Conservation (phyloP, 1,140 invertebrate genomes). For the Drosophila pseudoananassae region DNA sequence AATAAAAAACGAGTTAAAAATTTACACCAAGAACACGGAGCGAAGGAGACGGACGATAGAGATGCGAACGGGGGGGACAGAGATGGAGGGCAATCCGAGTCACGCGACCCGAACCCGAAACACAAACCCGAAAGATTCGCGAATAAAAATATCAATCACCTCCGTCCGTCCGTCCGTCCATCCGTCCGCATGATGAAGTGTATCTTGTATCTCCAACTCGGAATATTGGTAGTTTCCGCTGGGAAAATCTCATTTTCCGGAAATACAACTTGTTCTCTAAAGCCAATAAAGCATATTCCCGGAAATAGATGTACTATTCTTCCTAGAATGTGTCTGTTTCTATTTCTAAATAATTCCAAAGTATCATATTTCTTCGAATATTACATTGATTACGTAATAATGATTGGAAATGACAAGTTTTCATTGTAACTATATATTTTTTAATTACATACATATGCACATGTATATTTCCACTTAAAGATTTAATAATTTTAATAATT, state of each 20-base stretch:
- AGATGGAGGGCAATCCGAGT: constrained; percentile 48
- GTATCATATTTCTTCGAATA: no score
- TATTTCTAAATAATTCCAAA: no score
- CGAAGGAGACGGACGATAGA: constrained; percentile 1
- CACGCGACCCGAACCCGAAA: constrained; percentile 33
- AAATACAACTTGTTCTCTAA: neutral
- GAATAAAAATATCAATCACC: constrained; percentile 28
- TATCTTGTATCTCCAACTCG: neutral
- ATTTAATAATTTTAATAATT: neutral
- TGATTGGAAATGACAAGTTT: no score
- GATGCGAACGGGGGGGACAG: constrained; percentile 1
- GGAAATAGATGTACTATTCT: no score
- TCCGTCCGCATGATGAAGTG: neutral
- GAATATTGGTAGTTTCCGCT: neutral
- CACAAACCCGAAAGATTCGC: constrained; percentile 23
- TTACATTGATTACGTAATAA: no score
- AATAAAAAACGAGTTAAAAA: constrained; percentile 60
- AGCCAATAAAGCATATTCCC: no score
- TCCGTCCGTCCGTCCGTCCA: no score
- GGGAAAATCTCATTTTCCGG: constrained; percentile 5
- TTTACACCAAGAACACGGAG: constrained; percentile 50
- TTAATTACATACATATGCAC: no score
- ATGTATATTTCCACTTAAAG: neutral
- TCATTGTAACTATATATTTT: no score
- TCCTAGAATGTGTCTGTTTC: no score